phyloP scores from a whole-genome alignment of 1,140 invertebrate genomes.

The Drosophila burlai region DNA sequence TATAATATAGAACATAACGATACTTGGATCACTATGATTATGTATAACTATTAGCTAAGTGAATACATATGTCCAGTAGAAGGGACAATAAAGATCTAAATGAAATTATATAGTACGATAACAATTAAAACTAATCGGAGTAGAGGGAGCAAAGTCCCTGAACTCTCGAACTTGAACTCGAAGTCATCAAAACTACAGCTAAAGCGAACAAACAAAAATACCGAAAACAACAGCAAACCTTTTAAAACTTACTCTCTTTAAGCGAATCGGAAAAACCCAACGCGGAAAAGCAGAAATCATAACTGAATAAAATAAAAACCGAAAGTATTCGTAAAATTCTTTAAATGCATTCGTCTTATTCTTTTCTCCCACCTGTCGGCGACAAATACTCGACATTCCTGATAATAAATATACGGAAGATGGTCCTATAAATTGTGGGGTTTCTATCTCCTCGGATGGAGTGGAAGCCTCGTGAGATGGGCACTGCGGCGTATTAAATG shows the following conservation, averaged over 20 bases:
- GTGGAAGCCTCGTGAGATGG: background rate
- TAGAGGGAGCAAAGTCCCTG: slow-evolving; percentile 8
- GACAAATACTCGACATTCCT: slow-evolving; percentile 12
- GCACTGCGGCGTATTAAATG: slow-evolving; percentile 38
- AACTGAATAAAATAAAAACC: slow-evolving; percentile 70
- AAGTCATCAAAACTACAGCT: slow-evolving; percentile 52
- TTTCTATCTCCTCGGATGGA: background rate
- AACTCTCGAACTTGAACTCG: slow-evolving; percentile 16
- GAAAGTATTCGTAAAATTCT: slow-evolving; percentile 84
- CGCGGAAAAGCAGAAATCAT: slow-evolving; percentile 56
- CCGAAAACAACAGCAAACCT: slow-evolving; percentile 41
- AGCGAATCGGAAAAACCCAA: slow-evolving; percentile 41
- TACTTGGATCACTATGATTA: slow-evolving; percentile 41
- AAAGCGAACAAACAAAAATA: slow-evolving; percentile 43
- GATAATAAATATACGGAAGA: slow-evolving; percentile 3
- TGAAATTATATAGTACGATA: slow-evolving; percentile 53
- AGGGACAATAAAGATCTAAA: slow-evolving; percentile 78
- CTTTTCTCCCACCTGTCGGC: slow-evolving; percentile 29
- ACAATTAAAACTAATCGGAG: slow-evolving; percentile 43
- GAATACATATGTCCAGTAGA: slow-evolving; percentile 74
- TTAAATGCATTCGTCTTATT: slow-evolving; percentile 57
- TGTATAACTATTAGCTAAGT: slow-evolving; percentile 71
- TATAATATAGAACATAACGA: slow-evolving; percentile 55
- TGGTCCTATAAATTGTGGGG: slow-evolving; percentile 26
- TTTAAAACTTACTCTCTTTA: slow-evolving; percentile 76